A percentile compares a stretch with the other conserved stretches of the same genome.
phyloP scores from a whole-genome alignment of 2,797 vertebrate species.

The Micropoecilia bifurca region DNA sequence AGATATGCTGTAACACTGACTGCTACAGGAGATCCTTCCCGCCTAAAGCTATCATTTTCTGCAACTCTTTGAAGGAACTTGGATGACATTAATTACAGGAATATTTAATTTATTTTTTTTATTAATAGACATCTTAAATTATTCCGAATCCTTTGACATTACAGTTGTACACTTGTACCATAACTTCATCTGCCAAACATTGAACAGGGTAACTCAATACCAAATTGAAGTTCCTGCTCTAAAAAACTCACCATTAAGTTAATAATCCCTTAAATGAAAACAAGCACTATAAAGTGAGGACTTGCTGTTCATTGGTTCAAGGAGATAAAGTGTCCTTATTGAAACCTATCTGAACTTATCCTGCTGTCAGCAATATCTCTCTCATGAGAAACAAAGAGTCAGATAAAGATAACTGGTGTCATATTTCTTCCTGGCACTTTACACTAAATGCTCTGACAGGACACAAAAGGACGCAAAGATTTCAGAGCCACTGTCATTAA shows the following conservation, averaged over 20 bases:
- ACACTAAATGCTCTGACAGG: not conserved
- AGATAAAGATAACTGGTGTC: conserved; percentile 1
- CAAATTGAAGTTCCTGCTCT: not conserved
- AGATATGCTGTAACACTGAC: no score
- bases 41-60: not conserved
- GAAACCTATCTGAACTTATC: not conserved
- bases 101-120: not conserved
- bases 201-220: not conserved
- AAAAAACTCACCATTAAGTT: not conserved
- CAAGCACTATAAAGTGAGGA: not conserved
- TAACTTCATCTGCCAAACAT: not conserved
- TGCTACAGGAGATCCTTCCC: not conserved
- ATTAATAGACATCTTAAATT: not conserved
- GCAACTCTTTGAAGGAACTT: not conserved
- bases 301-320: not conserved
- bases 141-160: not conserved
- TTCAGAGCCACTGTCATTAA: not conserved
- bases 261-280: not conserved
- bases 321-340: not conserved
- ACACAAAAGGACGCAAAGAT: not conserved
- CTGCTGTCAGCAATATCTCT: not conserved
- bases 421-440: not conserved
- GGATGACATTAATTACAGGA: not conserved
- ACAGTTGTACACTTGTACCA: not conserved
- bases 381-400: not conserved